phyloP scores from a whole-genome alignment of 2,888 invertebrate genomes.

The Drosophila kambysellisi region DNA sequence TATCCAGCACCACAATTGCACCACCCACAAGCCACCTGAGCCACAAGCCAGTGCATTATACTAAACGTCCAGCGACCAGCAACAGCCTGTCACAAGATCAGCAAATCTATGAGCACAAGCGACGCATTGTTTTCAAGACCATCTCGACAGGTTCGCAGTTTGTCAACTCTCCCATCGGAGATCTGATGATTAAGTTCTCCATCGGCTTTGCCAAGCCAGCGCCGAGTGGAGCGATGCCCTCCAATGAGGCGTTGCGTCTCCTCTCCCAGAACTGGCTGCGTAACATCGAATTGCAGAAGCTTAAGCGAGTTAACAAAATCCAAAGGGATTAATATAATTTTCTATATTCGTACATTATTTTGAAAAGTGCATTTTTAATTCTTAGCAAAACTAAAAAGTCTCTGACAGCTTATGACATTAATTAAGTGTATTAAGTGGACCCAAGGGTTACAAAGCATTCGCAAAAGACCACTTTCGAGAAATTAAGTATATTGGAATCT shows the following conservation, averaged over 20 bases:
- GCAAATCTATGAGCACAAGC: constrained; percentile 60
- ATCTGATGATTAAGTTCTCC: constrained; percentile 81
- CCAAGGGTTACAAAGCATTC: not conserved
- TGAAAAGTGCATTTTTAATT: not conserved
- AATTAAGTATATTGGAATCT: not conserved
- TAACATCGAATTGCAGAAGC: constrained; percentile 61
- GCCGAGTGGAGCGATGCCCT: constrained; percentile 6
- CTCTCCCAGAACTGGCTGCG: constrained; percentile 63
- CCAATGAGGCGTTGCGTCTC: constrained; percentile 53
- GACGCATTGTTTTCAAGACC: constrained; percentile 73
- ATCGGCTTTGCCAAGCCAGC: constrained; percentile 77
- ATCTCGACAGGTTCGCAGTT: constrained; percentile 79
- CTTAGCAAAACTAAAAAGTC: constrained; percentile 1
- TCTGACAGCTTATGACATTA: not conserved
- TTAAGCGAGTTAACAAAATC: constrained; percentile 45
- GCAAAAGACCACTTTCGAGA: too few relatives aligned
- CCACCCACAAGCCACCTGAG: constrained; percentile 2
- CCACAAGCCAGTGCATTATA: constrained; percentile 17
- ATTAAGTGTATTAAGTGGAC: not conserved
- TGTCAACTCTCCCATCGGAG: constrained; percentile 81
- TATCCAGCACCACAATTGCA: constrained; percentile 1
- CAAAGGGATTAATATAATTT: constrained; percentile 33
- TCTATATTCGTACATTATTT: constrained; percentile 4
- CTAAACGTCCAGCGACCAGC: constrained; percentile 5
- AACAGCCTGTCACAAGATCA: constrained; percentile 41